Conservation (phyloP, 2,113 vertebrate genomes). For the Pseudolaguvia tuberculata region DNA sequence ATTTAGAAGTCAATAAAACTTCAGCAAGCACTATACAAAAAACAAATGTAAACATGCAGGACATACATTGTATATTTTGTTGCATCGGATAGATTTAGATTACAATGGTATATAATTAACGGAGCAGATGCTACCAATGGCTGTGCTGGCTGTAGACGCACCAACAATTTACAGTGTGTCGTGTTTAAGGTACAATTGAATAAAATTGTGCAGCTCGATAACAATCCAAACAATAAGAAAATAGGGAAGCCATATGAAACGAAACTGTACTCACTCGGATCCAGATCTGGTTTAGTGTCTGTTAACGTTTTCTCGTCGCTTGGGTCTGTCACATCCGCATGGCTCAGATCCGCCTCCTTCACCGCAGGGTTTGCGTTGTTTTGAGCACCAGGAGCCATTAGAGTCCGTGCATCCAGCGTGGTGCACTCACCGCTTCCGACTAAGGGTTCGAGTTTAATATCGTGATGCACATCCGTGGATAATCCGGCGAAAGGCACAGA, state of each 20-base stretch:
- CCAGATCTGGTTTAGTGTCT: slow-evolving; percentile 76
- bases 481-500: slow-evolving; percentile 91
- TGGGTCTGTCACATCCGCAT: slow-evolving; percentile 76
- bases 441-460: slow-evolving; percentile 92
- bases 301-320: slow-evolving; percentile 73
- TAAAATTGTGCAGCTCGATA: slow-evolving; percentile 1
- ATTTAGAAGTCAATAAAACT: not conserved
- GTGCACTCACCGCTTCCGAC: slow-evolving; percentile 79
- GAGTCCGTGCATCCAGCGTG: slow-evolving; percentile 86
- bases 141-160: not conserved
- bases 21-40: not conserved
- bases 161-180: not conserved
- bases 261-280: slow-evolving; percentile 81
- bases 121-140: slow-evolving; percentile 1
- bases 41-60: not conserved
- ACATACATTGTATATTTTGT: not conserved
- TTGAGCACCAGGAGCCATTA: slow-evolving; percentile 87
- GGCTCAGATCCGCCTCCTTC: slow-evolving; percentile 72
- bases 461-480: slow-evolving; percentile 85
- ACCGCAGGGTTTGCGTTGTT: slow-evolving; percentile 77
- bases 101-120: not conserved
- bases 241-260: not conserved
- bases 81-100: not conserved
- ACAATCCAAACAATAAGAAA: not conserved
- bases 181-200: not conserved